Evolutionary conservation across 2,113 vertebrate genomes (phyloP), one percentile per base, ranked within the genome.

Genomic region (Hyaena hyaena): DNA sequence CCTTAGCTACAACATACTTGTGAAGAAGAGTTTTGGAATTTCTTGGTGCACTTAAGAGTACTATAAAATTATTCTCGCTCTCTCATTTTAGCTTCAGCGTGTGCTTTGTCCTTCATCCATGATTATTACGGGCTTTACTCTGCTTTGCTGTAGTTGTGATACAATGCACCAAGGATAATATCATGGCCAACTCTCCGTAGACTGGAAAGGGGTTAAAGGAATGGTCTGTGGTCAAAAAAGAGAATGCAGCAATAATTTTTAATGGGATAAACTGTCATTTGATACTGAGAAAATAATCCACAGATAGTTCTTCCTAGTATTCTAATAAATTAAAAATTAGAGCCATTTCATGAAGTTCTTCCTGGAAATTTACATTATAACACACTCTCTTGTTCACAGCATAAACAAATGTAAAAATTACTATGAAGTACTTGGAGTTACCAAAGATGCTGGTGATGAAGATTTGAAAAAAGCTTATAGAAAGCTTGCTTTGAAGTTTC

Each of bases 381-480:
- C 61, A 93, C 26, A 88, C 69, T 96, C 24, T 90, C 5, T 98
- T 21, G 71, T 98, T 97, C 96, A 84, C 98, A 99, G 99, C 98
- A 99, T 99, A 99, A 99, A 99, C 98, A 99, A 99, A 91, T 99
- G 99, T 99, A 99, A 99, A 98, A 99, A 99, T 98, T 99, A 99
- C 97, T 99, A 99, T 0, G 99, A 99, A 98, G 99, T 99, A 74
- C 99, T 99, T 81, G 99, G 99, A 35, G 99, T 99, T 93, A 99
- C 96, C 92, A 99, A 99, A 98, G 99, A 99, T 96, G 99, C 99
- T 61, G 98, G 98, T 92, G 99, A 99, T 53, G 99, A 99, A 88
- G 99, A 99, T 97, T 98, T 99, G 69, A 99, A 99, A 99, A 99
- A 99, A 97, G 99, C 99, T 85, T 99, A 99, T 97, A 99, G 99